These are phyloP conservation scores for Oncorhynchus mykiss DNA, from an alignment of 2,113 vertebrate species.

Conservation along the genomic window DNA sequence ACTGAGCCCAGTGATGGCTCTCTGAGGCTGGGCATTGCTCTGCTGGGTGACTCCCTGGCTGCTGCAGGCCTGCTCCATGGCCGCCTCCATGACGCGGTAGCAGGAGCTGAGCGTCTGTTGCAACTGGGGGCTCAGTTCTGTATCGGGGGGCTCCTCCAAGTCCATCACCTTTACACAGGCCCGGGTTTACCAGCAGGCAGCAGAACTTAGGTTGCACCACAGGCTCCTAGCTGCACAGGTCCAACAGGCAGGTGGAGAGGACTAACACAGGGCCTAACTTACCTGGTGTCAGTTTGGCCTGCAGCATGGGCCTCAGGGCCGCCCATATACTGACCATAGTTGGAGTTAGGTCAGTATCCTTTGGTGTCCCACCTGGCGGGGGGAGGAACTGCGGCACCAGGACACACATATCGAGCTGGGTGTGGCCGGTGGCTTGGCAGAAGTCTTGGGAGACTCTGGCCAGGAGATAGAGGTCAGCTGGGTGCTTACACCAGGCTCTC, in stretches of 20 bases:
- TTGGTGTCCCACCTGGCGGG: conserved; percentile 48
- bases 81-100: conserved; percentile 90
- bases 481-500: conserved; percentile 83
- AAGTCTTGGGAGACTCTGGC: conserved; percentile 77
- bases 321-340: conserved; percentile 75
- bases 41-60: conserved; percentile 1
- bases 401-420: conserved; percentile 81
- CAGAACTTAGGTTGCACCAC: conserved; percentile 76
- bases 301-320: conserved; percentile 79
- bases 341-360: conserved; percentile 53
- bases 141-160: conserved; percentile 81
- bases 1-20: conserved; percentile 68
- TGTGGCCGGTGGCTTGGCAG: conserved; percentile 70
- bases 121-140: conserved; percentile 64
- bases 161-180: conserved; percentile 94
- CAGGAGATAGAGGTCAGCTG: conserved; percentile 74
- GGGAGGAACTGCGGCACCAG: conserved; percentile 84
- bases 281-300: conserved; percentile 79
- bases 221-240: conserved; percentile 81
- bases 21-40: conserved; percentile 57
- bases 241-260: conserved; percentile 82
- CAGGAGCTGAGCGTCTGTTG: conserved; percentile 87
- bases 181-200: conserved; percentile 90
- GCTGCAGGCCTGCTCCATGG: conserved; percentile 85
- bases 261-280: conserved; percentile 86